Base-by-base conservation (phyloP, 92 coral and sea anemone species). In the Palythoa caribaeorum region DNA sequence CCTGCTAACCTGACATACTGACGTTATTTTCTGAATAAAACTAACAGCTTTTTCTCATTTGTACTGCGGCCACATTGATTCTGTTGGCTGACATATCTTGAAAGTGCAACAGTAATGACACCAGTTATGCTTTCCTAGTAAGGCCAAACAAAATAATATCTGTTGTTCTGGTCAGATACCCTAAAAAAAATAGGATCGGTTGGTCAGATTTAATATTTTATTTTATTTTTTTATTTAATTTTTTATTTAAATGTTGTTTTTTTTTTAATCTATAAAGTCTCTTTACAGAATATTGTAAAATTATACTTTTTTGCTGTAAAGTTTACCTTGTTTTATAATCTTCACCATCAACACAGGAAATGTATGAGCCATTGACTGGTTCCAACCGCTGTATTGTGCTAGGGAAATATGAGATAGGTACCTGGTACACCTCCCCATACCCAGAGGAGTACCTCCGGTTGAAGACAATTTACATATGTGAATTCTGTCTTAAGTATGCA, bases 391-490 rank as follows among this genome's bases (percentile, higher is more conserved):
- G 97, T 60, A 93, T 97, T 79, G 99, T 91, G 83, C 77, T 97
- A 62, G 99, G 99, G 17, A 92, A 79, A 35, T 94, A 84, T 87
- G 99, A 97, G 87, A 93, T 97, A 39, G 96, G 96, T 69, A 96
- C 99, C 0, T 97, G 99, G 99, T 97, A 97, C 76, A 95, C 99
- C 0, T 97, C 99, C 1, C 99, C 99, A 3, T 97, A 94, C 79
- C 99, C 99, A 0, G 98, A 97, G 89, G 99, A 97, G 79, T 95
- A 89, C 88, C 96, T 93, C 84, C 90, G 98, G 81, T 94, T 97
- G 28, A 94, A 94, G 77, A 97, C 93, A 73, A 94, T 97, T 72
- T 97, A 97, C 89, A 78, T 97, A 35, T 97, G 99, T 91, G 99
- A 97, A 88, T 97, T 97, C 91, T 97, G 99, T 55, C 94, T 97